Conservation (phyloP, 2,113 vertebrate species). For the Porphyrio hochstetteri region DNA sequence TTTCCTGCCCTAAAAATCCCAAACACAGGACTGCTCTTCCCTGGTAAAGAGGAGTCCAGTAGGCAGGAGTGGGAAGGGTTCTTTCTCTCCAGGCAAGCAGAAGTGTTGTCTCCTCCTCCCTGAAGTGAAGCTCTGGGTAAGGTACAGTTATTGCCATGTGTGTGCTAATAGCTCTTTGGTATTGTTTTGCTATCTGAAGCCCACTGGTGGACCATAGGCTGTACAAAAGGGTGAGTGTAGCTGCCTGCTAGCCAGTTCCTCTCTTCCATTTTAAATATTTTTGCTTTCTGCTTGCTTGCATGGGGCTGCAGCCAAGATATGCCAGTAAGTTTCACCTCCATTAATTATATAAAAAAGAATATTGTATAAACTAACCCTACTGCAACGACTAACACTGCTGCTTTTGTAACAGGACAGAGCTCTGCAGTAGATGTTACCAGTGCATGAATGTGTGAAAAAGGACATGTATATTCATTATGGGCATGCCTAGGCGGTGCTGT, state of each 20-base stretch:
- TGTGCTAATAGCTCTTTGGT: constrained; percentile 99
- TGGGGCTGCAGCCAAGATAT: constrained; percentile 86
- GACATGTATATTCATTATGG: constrained; percentile 45
- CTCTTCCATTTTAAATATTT: constrained; percentile 80
- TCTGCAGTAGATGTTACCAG: constrained; percentile 35
- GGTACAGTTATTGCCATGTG: constrained; percentile 72
- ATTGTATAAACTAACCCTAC: constrained; percentile 71
- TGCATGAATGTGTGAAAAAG: constrained; percentile 73
- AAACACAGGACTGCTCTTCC: background rate
- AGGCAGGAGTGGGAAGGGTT: constrained; percentile 48
- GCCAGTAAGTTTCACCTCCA: constrained; percentile 81
- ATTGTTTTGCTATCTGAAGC: constrained; percentile 99
- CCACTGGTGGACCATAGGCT: constrained; percentile 99
- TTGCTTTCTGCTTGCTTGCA: constrained; percentile 99
- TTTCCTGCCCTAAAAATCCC: background rate
- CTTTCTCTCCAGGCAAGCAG: constrained; percentile 60
- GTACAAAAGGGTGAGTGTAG: constrained; percentile 99
- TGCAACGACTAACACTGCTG: constrained; percentile 78
- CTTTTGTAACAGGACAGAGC: constrained; percentile 63
- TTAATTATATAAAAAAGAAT: constrained; percentile 62
- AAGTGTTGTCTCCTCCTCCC: constrained; percentile 42
- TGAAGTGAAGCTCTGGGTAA: constrained; percentile 65
- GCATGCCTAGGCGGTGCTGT: constrained; percentile 67
- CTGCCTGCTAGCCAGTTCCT: constrained; percentile 90
- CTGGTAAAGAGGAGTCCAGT: background rate